A percentile compares a stretch with the other conserved stretches of the same genome.
phyloP scores from a whole-genome alignment of 2,888 invertebrate genomes.

The Hirtodrosophila alboralis region DNA sequence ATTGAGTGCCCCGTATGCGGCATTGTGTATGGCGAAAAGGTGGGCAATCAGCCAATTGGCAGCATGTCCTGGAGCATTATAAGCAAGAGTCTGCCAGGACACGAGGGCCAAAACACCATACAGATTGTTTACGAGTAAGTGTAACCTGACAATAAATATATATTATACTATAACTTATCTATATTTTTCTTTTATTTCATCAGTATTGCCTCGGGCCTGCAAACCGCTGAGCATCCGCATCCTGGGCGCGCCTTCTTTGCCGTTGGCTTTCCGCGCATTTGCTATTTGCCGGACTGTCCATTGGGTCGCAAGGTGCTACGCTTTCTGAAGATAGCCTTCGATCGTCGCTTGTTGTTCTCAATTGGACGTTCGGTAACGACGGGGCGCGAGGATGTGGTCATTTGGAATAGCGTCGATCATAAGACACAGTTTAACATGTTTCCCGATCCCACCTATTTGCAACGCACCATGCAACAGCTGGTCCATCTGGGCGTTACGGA shows the following conservation, averaged over 20 bases:
- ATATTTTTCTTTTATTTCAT: constrained; percentile 17
- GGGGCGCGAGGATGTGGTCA: constrained; percentile 94
- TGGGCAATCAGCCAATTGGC: constrained; percentile 92
- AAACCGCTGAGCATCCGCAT: constrained; percentile 91
- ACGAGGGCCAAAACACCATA: constrained; percentile 88
- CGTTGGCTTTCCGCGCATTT: constrained; percentile 92
- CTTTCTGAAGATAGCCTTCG: constrained; percentile 92
- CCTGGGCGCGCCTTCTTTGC: constrained; percentile 95
- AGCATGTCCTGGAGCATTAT: constrained; percentile 92
- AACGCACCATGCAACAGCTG: constrained; percentile 85
- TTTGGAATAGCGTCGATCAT: constrained; percentile 96
- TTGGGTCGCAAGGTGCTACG: constrained; percentile 91
- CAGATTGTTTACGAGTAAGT: constrained; percentile 93
- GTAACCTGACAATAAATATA: background rate
- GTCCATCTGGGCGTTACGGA: constrained; percentile 85
- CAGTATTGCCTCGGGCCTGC: constrained; percentile 93
- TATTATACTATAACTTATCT: too few relatives aligned
- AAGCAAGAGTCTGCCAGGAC: constrained; percentile 89
- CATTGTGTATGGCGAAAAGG: constrained; percentile 91
- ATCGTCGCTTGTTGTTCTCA: constrained; percentile 92
- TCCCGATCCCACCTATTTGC: constrained; percentile 91
- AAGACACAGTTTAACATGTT: constrained; percentile 92
- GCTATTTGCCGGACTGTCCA: constrained; percentile 93
- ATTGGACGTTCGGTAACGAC: constrained; percentile 95
- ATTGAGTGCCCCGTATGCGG: constrained; percentile 95